Conservation (phyloP, 2,888 invertebrate genomes). For the Tolmerus cingulatus region DNA sequence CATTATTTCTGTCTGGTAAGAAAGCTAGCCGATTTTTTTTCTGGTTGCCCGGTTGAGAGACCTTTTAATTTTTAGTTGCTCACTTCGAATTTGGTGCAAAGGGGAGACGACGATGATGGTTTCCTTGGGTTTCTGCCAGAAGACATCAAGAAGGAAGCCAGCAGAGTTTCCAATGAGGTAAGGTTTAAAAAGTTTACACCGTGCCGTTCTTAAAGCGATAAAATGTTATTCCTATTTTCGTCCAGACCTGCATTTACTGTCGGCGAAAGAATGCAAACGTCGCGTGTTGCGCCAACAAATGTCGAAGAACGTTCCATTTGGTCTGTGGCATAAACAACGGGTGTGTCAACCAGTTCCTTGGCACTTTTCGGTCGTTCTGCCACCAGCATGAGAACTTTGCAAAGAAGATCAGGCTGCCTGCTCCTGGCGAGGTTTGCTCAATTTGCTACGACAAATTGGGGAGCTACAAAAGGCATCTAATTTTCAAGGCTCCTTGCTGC, state of each 20-base stretch:
- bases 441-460: constrained; percentile 73
- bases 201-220: neutral
- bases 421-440: constrained; percentile 64
- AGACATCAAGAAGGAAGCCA: constrained; percentile 75
- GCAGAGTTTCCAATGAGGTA: constrained; percentile 72
- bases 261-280: constrained; percentile 72
- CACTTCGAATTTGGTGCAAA: constrained; percentile 74
- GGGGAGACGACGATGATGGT: constrained; percentile 73
- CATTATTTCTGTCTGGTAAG: constrained; percentile 82
- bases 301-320: constrained; percentile 76
- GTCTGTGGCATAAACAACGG: constrained; percentile 75
- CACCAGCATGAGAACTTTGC: constrained; percentile 49
- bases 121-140: constrained; percentile 75
- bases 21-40: constrained; percentile 49
- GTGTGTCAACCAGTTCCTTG: constrained; percentile 71
- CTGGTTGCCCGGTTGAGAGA: neutral
- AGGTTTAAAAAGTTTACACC: constrained; percentile 53
- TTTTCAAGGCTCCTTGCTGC: constrained; percentile 80
- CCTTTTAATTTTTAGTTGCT: constrained; percentile 67
- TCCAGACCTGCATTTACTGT: constrained; percentile 77
- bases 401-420: neutral
- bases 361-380: constrained; percentile 67
- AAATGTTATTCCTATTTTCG: neutral
- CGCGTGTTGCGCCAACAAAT: constrained; percentile 72
- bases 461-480: constrained; percentile 61